These are phyloP conservation scores for Cartodere bifasciata DNA, from an alignment of 2,888 invertebrate species.

Conservation along the genomic window DNA sequence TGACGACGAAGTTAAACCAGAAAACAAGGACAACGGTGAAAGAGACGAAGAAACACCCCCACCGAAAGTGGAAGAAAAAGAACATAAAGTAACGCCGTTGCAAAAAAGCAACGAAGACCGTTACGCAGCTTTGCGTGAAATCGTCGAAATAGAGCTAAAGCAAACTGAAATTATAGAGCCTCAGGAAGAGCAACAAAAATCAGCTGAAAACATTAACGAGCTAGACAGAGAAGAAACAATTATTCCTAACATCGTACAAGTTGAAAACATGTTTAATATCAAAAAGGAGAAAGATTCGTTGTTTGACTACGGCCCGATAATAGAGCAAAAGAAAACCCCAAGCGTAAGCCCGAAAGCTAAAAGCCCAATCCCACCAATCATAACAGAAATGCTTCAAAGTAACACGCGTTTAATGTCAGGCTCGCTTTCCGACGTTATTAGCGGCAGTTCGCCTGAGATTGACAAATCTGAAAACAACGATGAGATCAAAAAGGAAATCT, in stretches of 20 bases:
- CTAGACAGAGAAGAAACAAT: constrained; percentile 36
- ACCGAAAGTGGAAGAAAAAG: constrained; percentile 14
- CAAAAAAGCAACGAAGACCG: constrained; percentile 52
- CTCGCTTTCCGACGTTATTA: constrained; percentile 49
- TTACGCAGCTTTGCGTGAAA: constrained; percentile 72
- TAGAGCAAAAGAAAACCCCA: constrained; percentile 13
- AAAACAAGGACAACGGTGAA: constrained; percentile 27
- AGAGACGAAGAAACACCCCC: constrained; percentile 14
- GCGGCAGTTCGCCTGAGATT: constrained; percentile 52
- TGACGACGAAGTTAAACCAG: constrained; percentile 60
- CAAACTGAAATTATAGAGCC: constrained; percentile 34
- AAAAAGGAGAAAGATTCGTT: constrained; percentile 18
- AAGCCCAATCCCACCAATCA: constrained; percentile 36
- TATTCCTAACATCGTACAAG: constrained; percentile 33
- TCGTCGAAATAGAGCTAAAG: constrained; percentile 44
- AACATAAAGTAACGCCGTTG: constrained; percentile 15
- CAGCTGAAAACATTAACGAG: constrained; percentile 41
- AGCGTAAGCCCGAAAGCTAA: constrained; percentile 20
- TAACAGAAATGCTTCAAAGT: constrained; percentile 29
- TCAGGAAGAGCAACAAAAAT: constrained; percentile 39
- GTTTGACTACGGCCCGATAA: constrained; percentile 10
- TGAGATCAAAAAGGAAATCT: constrained; percentile 26
- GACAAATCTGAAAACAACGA: constrained; percentile 37
- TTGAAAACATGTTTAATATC: constrained; percentile 21
- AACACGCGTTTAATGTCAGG: constrained; percentile 40